Evolutionary conservation across 1,140 invertebrate genomes (phyloP).

Genomic region (Papilio helenus): DNA sequence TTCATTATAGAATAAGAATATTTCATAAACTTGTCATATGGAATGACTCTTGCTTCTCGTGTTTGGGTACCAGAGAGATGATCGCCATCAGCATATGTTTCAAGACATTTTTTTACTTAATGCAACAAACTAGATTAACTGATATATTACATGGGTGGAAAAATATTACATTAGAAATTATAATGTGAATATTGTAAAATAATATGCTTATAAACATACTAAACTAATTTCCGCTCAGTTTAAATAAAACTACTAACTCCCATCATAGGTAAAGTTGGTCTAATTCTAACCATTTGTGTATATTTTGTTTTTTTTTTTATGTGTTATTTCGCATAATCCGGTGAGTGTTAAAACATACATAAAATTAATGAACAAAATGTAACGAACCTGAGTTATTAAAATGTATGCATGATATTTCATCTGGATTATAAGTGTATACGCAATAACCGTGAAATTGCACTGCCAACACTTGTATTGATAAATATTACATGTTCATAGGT

Average conservation of each 20-base stretch:
- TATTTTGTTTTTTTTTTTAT: not conserved
- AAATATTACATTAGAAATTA: not conserved
- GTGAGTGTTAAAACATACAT: not conserved
- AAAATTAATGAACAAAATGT: not conserved
- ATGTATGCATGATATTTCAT: too few species aligned
- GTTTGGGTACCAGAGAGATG: too few species aligned
- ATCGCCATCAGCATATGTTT: too few species aligned
- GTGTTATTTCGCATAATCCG: not conserved
- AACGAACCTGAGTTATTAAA: too few species aligned
- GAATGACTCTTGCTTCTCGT: too few species aligned
- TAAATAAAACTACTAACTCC: not conserved
- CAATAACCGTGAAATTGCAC: too few species aligned
- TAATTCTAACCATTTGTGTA: not conserved
- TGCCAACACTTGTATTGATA: too few species aligned
- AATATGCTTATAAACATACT: not conserved
- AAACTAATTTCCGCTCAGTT: not conserved
- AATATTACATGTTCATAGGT: too few species aligned
- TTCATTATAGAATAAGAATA: not conserved
- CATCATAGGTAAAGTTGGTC: not conserved
- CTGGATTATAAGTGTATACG: too few species aligned
- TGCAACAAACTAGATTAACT: not conserved
- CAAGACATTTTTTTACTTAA: too few species aligned
- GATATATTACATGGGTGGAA: not conserved
- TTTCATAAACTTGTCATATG: too few species aligned
- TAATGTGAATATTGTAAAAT: not conserved